Evolutionary conservation across 2,888 invertebrate genomes (phyloP), one percentile per base, ranked within the genome.

Genomic region (Baccha elongata): DNA sequence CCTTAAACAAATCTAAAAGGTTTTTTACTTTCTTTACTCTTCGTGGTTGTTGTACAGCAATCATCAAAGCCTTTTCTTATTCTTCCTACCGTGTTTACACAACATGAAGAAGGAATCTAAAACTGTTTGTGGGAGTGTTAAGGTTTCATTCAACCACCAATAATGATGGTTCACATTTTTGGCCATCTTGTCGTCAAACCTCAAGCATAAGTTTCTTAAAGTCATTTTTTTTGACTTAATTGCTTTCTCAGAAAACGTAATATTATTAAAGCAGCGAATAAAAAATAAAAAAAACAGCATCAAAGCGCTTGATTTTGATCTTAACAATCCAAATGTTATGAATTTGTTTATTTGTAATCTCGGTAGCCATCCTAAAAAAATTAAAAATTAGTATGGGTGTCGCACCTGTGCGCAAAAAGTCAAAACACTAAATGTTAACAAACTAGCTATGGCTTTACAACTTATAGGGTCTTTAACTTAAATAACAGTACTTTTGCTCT

Each of bases 381-480:
- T 0, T 32, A 52, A 32, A 32, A 29, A 15, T 32, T 32, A 52
- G 29, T 52, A 32, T 52, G 8, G 29, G 52, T 11, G n/a, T n/a
- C n/a, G n/a, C n/a, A n/a, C n/a, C n/a, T n/a, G n/a, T n/a, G n/a
- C n/a, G n/a, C n/a, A n/a, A n/a, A n/a, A n/a, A n/a, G n/a, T n/a
- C n/a, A n/a, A n/a, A n/a, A n/a, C n/a, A n/a, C n/a, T n/a, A n/a
- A n/a, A n/a, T n/a, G n/a, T n/a, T n/a, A n/a, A n/a, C n/a, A n/a
- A n/a, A n/a, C n/a, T n/a, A n/a, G n/a, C n/a, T n/a, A 46, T 23
- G 21, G 46, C 46, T 46, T 23, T 46, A 23, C 21, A 46, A 46
- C 46, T n/a, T 21, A 46, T 23, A 46, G 46, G 46, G 46, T 46
- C 46, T 46, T 46, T 11, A 23, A 46, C 46, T 46, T 46, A 21